Evolutionary conservation across 2,888 invertebrate species (phyloP).

Genomic region (Coenonympha glycerion): DNA sequence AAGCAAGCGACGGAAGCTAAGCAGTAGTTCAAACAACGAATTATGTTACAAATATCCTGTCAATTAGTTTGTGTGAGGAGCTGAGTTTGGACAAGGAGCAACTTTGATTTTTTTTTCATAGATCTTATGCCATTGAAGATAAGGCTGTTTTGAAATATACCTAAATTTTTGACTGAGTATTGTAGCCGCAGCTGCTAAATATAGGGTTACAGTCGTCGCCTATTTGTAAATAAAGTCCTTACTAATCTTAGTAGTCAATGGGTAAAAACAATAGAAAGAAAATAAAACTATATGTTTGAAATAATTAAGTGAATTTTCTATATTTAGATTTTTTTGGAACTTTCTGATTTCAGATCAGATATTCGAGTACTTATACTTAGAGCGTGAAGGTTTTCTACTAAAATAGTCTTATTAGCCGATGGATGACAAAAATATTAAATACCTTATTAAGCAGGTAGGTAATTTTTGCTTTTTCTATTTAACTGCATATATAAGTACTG

Average conservation of each 20-base stretch:
- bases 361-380: too few relatives aligned
- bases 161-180: neutral
- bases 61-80: constrained; percentile 48
- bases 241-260: neutral
- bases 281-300: too few relatives aligned
- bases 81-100: constrained; percentile 29
- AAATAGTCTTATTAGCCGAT: too few relatives aligned
- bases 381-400: too few relatives aligned
- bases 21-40: constrained; percentile 45
- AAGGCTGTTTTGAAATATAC: neutral
- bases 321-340: too few relatives aligned
- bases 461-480: neutral
- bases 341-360: too few relatives aligned
- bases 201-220: neutral
- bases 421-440: too few relatives aligned
- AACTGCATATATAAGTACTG: neutral
- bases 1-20: constrained; percentile 34
- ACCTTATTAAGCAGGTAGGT: too few relatives aligned
- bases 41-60: constrained; percentile 61
- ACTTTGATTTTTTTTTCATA: neutral
- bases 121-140: neutral
- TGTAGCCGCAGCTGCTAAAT: constrained; percentile 1
- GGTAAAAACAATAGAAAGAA: neutral
- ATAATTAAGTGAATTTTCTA: too few relatives aligned
- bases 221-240: neutral